Evolutionary conservation across 2,888 invertebrate genomes (phyloP), one percentile per base, ranked within the genome.

Genomic region (Drosophila histrio): DNA sequence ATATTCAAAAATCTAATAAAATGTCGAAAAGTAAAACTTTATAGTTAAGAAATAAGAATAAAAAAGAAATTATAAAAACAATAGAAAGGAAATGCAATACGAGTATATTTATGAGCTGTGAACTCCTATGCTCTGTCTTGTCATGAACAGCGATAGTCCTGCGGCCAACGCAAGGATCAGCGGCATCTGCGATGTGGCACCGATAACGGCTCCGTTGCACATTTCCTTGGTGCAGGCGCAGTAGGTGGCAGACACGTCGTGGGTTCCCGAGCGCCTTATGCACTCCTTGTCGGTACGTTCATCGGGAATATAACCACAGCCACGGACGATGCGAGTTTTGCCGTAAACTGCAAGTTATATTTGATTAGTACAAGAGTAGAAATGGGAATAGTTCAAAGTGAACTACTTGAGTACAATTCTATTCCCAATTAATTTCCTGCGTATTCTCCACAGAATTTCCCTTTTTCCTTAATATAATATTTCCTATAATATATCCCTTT

Each of bases 151-250:
- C 69, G 86, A 74, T 24, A 76, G 19, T 34, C 73, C 71, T 13
- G 72, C 60, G 41, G 74, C 72, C 61, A 89, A 47, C 60, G 79
- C 81, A 34, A 80, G 72, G 60, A 90, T 79, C 80, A 89, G 49
- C 50, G 68, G 41, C 52, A 67, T 59, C 53, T 88, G 74, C 64
- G 81, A 63, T 77, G 79, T 69, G 69, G 65, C 26, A 22, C 67
- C 32, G 19, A 62, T 54, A 49, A 62, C 46, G 58, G 93, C 94
- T 50, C 92, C 91, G 89, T 97, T 97, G 92, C 97, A 97, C 17
- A 96, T 93, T 88, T 95, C 95, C 5, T 93, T 93, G 85, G 95
- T 94, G 91, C 97, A 97, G 62, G 96, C 93, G 91, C 97, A 97
- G 91, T 96, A 96, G 2, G 93, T 92, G 52, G 95, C 94, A 77